Evolutionary conservation across 2,113 vertebrate genomes (phyloP), one percentile per base, ranked within the genome.

Genomic region (Bostrychus sinensis): DNA sequence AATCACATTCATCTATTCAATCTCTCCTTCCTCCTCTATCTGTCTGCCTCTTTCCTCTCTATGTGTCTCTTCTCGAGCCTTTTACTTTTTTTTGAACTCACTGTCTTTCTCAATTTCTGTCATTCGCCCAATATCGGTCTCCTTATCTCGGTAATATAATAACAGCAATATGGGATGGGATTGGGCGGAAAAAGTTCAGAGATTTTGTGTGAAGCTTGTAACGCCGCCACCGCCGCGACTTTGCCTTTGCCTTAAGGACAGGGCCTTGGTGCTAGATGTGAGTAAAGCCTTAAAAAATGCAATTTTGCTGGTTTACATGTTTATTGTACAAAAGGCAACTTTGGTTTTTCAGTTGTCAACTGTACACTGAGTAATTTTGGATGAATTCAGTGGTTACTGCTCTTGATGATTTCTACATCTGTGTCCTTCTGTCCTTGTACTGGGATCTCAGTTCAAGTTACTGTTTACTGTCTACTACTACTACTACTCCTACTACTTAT

Each of bases 1-100:
- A 89, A 89, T 86, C 84, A 72, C 54, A 82, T 86, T 86, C 81
- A 89, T 86, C 85, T 86, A 84, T 88, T 85, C 70, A 76, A 84
- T 88, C 78, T 75, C 70, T 69, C 56, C 77, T 61, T 75, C 64
- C 61, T 63, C 45, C 45, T 75, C 72, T 69, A 56, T 85, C 75
- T 56, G 32, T 75, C 66, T 4, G 60, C 39, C 68, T 64, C 60
- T 41, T 70, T 83, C 74, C 65, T 41, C 53, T 66, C 56, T 30
- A 6, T 70, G 62, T 64, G 38, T 62, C 56, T 71, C 56, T 64
- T 61, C 64, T 20, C 20, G 13, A 72, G 25, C 16, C 34, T 59
- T 57, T 62, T 75, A 62, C 42, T 59, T 75, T 78, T 71, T 63
- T 36, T n/a, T n/a, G n/a, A n/a, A 56, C 58, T 72, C 36, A 19